Evolutionary conservation across 2,888 invertebrate species (phyloP), one percentile per base, ranked within the genome.

Genomic region (Ctena decussata): DNA sequence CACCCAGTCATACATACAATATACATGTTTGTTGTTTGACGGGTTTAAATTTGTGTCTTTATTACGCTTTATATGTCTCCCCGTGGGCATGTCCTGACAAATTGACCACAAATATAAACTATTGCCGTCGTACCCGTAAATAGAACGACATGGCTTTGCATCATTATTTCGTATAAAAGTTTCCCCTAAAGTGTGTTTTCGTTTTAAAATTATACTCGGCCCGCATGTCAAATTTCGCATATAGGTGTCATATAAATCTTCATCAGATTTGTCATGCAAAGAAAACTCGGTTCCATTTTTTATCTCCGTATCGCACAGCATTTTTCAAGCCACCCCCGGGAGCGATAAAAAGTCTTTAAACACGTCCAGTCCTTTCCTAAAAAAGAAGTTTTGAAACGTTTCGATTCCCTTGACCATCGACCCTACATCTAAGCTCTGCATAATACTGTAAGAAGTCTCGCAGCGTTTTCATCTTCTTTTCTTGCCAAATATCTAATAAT

Each of bases 41-140:
- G n/a, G 60, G 30, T 27, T 60, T 60, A 60, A 30, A 5, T 6
- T 6, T 6, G 24, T 5, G 30, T 60, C 30, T 60, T 30, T 27
- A 27, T 11, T 27, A 1, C 11, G 60, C 2, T 8, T 3, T 27
- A 30, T 60, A 21, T 30, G 27, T 18, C 8, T 21, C 24, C 60
- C 8, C 6, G 60, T 3, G 6, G 60, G 60, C 60, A 60, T 30
- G 30, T 27, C 3, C 27, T 30, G 30, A 30, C 11, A 24, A 27
- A 60, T 5, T 3, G 72, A 6, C 30, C 6, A 30, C 12, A 84
- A 49, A 71, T 87, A 87, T 0, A 87, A 71, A 15, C 81, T 76
- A 77, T 84, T 84, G 15, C 77, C 83, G 46, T 86, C 86, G 69
- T 71, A 86, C 1, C 84, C 84, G 12, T 78, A 35, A 11, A 87